Evolutionary conservation across 2,797 vertebrate species (phyloP).

Genomic region (Gambusia yucatana): DNA sequence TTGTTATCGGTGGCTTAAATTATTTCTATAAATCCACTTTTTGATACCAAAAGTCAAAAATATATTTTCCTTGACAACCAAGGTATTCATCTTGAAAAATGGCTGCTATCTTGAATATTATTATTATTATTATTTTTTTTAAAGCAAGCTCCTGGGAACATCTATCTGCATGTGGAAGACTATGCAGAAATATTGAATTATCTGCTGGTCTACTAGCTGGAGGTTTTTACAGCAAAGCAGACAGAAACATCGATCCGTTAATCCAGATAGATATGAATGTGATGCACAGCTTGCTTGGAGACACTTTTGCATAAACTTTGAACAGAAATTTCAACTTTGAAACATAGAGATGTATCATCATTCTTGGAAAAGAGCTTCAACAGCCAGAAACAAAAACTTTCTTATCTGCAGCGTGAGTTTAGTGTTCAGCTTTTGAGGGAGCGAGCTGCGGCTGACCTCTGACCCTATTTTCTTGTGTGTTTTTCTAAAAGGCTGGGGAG

Average conservation of each 20-base stretch:
- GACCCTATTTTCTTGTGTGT: slow-evolving; percentile 70
- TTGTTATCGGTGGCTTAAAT: too few relatives aligned
- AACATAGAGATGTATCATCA: slow-evolving; percentile 25
- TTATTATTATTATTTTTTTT: too few relatives aligned
- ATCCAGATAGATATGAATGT: neutral
- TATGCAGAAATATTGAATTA: too few relatives aligned
- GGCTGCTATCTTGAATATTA: too few relatives aligned
- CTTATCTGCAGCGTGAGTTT: slow-evolving; percentile 65
- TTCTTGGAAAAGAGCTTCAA: slow-evolving; percentile 1
- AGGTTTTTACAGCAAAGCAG: slow-evolving; percentile 30
- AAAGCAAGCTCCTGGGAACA: too few relatives aligned
- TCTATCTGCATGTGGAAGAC: too few relatives aligned
- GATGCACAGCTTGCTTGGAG: neutral
- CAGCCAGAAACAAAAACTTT: slow-evolving; percentile 39
- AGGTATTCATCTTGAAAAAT: too few relatives aligned
- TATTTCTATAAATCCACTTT: too few relatives aligned
- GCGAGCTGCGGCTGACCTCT: slow-evolving; percentile 58
- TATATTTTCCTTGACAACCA: too few relatives aligned
- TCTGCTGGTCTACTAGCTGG: slow-evolving; percentile 3
- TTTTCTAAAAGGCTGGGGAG: slow-evolving; percentile 75
- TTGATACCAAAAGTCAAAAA: too few relatives aligned
- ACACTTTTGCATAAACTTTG: neutral
- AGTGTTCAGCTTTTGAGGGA: slow-evolving; percentile 61
- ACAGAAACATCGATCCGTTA: neutral
- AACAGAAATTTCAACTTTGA: neutral